Evolutionary conservation across 37 sponge, comb jelly and placozoan species (phyloP), one percentile per base, ranked within the genome.

Genomic region (Crambe crambe): DNA sequence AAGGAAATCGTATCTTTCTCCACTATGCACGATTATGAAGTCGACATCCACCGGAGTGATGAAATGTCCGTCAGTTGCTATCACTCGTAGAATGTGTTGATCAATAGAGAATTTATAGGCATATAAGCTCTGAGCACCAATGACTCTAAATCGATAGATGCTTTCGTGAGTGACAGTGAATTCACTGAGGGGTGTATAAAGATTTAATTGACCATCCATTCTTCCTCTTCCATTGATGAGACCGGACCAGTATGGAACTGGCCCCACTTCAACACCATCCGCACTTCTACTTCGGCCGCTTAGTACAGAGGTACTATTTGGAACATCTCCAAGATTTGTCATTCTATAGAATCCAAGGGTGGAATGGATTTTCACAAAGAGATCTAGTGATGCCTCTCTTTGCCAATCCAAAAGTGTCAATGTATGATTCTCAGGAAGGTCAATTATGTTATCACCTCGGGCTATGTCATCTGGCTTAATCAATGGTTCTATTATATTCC

Each of bases 1-100:
- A 3, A 92, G 31, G 3, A 95, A 67, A 57, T 95, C 96, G 63
- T 90, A 96, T 12, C 96, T 57, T 42, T 96, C 96, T 59, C 93
- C 96, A 0, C 84, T 68, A 34, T 89, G 79, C 5, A 96, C 66
- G 17, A 87, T 89, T 56, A 96, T 54, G 58, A 80, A 94, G 39
- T 87, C 83, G 1, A 86, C 92, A 29, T 73, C 74, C n/a, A 79
- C 63, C 41, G 85, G 81, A 41, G 79, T 39, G 38, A 92, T 72
- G 12, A 77, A 61, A 67, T 75, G 22, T 1, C 88, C 96, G 76
- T 96, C 96, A 32, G 88, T 79, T 12, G 93, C 90, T 29, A 91
- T 68, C n/a, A 96, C 85, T n/a, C 70, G 68, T 0, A 96, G 73
- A 37, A 81, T 77, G 59, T 96, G 92, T 2, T 72, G 77, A 23